Base-by-base conservation (phyloP, 2,888 invertebrate genomes). In the Agrochola lota region DNA sequence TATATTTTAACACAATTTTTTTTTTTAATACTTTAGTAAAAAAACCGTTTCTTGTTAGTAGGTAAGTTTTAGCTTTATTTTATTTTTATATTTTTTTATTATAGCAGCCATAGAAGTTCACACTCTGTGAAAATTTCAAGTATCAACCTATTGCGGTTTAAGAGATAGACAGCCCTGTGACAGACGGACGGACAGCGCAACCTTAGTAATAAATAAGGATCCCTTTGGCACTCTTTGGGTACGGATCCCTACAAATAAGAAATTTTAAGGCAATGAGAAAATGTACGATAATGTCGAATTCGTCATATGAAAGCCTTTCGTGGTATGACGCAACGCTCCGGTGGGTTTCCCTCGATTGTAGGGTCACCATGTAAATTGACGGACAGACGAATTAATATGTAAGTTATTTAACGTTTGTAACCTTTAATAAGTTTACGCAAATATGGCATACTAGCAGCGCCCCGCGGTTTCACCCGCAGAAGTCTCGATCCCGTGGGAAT, bases 231-330 rank as follows among this genome's bases (percentile, higher is more conserved):
- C 46, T 7, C 11, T 20, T 20, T 30, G 1, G 23, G 2, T n/a
- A 52, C 30, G 30, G 52, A 68, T 52, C 52, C 23, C 52, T 70
- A 78, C 84, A 85, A 79, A 88, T 80, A 78, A 81, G 80, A 87
- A 88, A 88, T 83, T 85, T 62, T 83, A 71, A 67, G 63, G 81
- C 70, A 81, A 57, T 55, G 60, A 69, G 78, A 87, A 86, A 88
- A 86, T 85, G 73, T 78, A 71, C 69, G 77, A 64, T 78, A 88
- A 81, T 80, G 67, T 64, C 55, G 75, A 83, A 84, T 82, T 40
- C 69, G 77, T 85, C 83, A 79, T 78, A 81, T 30, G 85, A 88
- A 84, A 88, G 84, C 15, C 80, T 88, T 85, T 88, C 71, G 77
- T 75, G 67, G 20, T 46, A 30, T 87, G 81, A 83, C 75, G 84